phyloP scores from a whole-genome alignment of 2,888 invertebrate genomes.

The Stenodema calcarata region DNA sequence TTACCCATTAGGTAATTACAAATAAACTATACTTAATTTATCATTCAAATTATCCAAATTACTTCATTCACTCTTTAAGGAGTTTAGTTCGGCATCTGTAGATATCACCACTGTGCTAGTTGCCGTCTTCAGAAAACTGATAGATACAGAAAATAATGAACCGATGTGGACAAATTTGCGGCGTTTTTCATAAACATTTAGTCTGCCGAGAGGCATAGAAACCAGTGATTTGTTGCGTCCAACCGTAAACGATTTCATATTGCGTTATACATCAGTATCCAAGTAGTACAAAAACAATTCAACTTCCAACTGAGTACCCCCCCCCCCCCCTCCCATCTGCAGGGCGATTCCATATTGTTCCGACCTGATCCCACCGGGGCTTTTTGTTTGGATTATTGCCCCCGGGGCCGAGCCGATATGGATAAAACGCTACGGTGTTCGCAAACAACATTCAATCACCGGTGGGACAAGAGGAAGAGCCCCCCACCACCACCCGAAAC shows the following conservation, averaged over 20 bases:
- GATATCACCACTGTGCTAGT: too few relatives aligned
- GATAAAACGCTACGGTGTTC: constrained; percentile 12
- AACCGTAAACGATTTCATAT: not conserved
- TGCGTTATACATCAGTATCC: not conserved
- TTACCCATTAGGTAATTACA: too few relatives aligned
- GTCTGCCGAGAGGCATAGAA: not conserved
- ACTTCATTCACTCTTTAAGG: too few relatives aligned
- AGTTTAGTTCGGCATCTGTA: too few relatives aligned
- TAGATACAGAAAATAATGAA: too few relatives aligned
- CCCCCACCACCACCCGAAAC: not conserved
- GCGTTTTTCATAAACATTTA: too few relatives aligned
- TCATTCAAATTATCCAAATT: too few relatives aligned
- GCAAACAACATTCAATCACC: constrained; percentile 39
- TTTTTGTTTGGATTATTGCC: constrained; percentile 34
- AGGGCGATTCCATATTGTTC: not conserved
- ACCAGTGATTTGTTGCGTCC: not conserved
- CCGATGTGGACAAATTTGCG: too few relatives aligned
- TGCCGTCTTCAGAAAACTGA: too few relatives aligned
- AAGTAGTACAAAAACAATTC: not conserved
- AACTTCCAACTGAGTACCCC: not conserved
- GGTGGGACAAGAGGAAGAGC: not conserved
- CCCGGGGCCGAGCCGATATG: constrained; percentile 8
- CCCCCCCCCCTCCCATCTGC: not conserved
- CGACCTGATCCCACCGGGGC: not conserved
- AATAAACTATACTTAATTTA: too few relatives aligned